Evolutionary conservation across 2,797 vertebrate genomes (phyloP).

Genomic region (Hippopotamyrus pictus): DNA sequence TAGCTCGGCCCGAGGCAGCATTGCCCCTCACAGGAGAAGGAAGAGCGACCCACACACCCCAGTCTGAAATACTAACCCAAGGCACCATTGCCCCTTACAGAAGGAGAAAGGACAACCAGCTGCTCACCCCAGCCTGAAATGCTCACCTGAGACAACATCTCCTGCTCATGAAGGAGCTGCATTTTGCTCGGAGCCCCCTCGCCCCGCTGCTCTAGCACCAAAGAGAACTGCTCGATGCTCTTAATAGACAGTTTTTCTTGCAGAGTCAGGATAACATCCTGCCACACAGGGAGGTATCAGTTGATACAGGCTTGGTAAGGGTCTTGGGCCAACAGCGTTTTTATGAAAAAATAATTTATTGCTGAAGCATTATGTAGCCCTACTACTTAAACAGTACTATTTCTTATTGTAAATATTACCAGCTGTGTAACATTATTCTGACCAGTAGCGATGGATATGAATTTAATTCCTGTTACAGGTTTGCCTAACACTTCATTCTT

Average conservation of each 20-base stretch:
- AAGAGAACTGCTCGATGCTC: conserved; percentile 73
- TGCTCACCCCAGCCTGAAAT: not conserved
- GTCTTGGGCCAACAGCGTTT: not conserved
- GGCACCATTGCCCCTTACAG: not conserved
- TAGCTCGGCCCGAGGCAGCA: not conserved
- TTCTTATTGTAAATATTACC: not conserved
- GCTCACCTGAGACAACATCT: conserved; percentile 71
- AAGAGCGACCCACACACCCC: not conserved
- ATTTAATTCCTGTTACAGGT: not conserved
- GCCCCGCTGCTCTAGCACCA: conserved; percentile 69
- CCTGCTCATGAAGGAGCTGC: conserved; percentile 73
- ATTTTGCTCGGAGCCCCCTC: conserved; percentile 67
- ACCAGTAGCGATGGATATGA: not conserved
- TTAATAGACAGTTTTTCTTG: conserved; percentile 79
- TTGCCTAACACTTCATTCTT: not conserved
- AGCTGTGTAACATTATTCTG: not conserved
- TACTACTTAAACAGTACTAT: not conserved
- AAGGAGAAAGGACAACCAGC: not conserved
- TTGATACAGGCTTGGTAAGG: not conserved
- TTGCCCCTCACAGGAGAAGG: not conserved
- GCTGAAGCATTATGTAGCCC: not conserved
- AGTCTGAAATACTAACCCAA: not conserved
- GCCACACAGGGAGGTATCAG: not conserved
- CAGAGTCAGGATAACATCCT: conserved; percentile 77
- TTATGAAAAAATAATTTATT: not conserved